Percentiles rank a stretch among this genome's conserved stretches.
Evolutionary conservation across 2,113 vertebrate genomes (phyloP).

Genomic region (Larimichthys polyactis): DNA sequence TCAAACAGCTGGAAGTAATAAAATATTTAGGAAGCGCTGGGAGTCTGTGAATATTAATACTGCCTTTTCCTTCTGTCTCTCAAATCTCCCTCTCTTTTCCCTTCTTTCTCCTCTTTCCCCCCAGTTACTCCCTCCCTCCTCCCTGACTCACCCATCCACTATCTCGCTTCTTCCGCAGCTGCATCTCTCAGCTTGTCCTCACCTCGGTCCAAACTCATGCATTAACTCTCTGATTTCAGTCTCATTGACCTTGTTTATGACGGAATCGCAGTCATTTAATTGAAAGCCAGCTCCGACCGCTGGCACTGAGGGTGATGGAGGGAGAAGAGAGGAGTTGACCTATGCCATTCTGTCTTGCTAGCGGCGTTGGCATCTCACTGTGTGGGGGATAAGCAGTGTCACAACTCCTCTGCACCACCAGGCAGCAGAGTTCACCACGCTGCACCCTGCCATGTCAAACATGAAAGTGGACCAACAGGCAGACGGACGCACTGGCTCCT

Average conservation of each 20-base stretch:
- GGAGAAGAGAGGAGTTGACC: constrained; percentile 64
- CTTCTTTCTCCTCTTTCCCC: constrained; percentile 42
- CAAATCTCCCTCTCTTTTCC: constrained; percentile 74
- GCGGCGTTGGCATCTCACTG: constrained; percentile 25
- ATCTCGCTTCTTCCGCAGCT: constrained; percentile 17
- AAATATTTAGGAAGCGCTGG: constrained; percentile 88
- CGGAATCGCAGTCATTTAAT: constrained; percentile 72
- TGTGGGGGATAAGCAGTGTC: constrained; percentile 54
- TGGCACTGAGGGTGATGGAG: constrained; percentile 51
- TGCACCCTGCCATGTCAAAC: constrained; percentile 53
- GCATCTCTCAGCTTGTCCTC: constrained; percentile 35
- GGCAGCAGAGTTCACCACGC: constrained; percentile 50
- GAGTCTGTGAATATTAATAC: constrained; percentile 88
- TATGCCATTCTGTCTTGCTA: constrained; percentile 51
- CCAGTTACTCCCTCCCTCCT: constrained; percentile 25
- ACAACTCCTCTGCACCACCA: constrained; percentile 49
- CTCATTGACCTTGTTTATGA: constrained; percentile 76
- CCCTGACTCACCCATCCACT: constrained; percentile 38
- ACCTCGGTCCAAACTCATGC: constrained; percentile 16
- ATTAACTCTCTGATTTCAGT: constrained; percentile 16
- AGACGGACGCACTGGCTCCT: constrained; percentile 10
- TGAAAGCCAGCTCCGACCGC: constrained; percentile 57
- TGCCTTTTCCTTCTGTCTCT: constrained; percentile 80
- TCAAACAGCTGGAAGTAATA: constrained; percentile 90
- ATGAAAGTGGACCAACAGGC: constrained; percentile 50